phyloP scores from a whole-genome alignment of 1,140 invertebrate genomes.

The Diuraphis noxia region DNA sequence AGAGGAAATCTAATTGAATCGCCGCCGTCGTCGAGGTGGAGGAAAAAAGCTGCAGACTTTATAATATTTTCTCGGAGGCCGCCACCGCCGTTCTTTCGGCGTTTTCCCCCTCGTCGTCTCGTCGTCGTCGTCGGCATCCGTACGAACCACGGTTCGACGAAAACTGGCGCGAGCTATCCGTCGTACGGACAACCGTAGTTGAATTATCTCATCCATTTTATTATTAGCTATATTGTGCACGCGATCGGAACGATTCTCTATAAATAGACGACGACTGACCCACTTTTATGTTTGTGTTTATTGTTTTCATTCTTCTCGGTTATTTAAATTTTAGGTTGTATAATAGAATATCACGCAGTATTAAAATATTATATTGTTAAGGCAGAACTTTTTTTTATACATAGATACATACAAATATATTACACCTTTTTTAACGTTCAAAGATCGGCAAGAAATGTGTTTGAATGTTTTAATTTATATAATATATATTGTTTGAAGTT shows the following conservation, averaged over 20 bases:
- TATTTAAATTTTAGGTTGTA: neutral
- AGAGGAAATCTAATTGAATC: conserved; percentile 38
- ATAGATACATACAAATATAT: neutral
- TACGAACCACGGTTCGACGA: neutral
- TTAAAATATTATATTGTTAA: neutral
- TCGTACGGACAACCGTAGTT: neutral
- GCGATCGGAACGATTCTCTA: neutral
- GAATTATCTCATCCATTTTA: neutral
- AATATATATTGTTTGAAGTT: neutral
- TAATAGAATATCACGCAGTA: neutral
- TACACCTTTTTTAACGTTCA: neutral
- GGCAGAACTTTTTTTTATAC: neutral
- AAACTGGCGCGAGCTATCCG: neutral
- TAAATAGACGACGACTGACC: neutral
- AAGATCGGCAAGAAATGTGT: neutral
- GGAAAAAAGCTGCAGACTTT: conserved; percentile 13
- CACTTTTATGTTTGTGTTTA: neutral
- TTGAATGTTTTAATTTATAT: conserved; percentile 5
- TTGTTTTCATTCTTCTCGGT: neutral
- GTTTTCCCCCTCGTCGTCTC: too few relatives aligned
- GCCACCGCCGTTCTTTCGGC: neutral
- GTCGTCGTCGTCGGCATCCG: neutral
- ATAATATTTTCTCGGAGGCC: neutral
- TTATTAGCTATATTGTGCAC: neutral
- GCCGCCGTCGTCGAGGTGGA: neutral